Evolutionary conservation across 2,113 vertebrate species (phyloP).

Genomic region (Paradisaea rubra): DNA sequence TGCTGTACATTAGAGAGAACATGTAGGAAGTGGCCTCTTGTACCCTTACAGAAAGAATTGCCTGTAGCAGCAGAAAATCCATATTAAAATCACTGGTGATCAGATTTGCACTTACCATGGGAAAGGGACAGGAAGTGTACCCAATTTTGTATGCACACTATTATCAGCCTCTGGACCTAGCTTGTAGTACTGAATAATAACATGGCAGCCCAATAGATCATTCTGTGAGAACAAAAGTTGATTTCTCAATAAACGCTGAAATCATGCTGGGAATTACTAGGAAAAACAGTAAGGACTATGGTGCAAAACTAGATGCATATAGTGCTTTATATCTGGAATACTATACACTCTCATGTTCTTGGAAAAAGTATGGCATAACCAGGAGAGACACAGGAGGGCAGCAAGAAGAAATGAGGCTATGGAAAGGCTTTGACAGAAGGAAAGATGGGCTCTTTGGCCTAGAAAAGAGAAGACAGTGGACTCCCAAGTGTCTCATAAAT

Average conservation of each 20-base stretch:
- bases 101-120: neutral
- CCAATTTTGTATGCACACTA: neutral
- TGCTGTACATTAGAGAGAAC: neutral
- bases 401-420: neutral
- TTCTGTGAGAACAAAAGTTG: neutral
- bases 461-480: neutral
- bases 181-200: neutral
- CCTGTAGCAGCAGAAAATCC: neutral
- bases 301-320: neutral
- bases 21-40: neutral
- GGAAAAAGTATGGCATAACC: neutral
- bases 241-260: neutral
- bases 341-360: neutral
- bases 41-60: neutral
- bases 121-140: neutral
- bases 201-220: neutral
- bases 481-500: neutral
- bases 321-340: neutral
- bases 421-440: neutral
- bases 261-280: neutral
- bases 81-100: neutral
- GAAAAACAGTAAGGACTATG: neutral
- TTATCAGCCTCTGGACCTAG: neutral
- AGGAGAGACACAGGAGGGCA: neutral
- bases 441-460: neutral